Evolutionary conservation across 2,113 vertebrate genomes (phyloP).

Genomic region (Malurus melanocephalus): DNA sequence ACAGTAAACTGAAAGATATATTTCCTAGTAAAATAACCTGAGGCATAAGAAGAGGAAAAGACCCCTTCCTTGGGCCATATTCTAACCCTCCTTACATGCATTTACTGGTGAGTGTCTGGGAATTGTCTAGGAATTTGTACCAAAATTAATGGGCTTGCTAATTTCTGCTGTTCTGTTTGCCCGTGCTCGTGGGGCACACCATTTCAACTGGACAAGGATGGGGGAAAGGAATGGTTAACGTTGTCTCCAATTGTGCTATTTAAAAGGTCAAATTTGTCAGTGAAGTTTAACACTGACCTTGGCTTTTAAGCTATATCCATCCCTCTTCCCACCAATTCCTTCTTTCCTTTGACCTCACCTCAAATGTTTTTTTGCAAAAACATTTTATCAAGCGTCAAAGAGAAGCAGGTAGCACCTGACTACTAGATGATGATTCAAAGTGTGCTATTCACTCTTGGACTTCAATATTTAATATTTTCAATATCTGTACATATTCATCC

Average conservation of each 20-base stretch:
- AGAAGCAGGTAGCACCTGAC: not conserved
- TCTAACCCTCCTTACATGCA: not conserved
- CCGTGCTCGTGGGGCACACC: not conserved
- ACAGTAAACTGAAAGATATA: not conserved
- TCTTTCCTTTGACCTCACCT: not conserved
- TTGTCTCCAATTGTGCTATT: not conserved
- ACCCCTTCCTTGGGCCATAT: not conserved
- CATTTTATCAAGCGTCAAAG: not conserved
- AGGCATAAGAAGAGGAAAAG: not conserved
- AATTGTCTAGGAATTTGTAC: not conserved
- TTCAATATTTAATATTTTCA: not conserved
- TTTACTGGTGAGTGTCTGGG: not conserved
- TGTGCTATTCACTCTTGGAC: not conserved
- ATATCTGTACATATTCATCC: not conserved
- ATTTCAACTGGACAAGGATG: not conserved
- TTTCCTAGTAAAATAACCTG: conserved; percentile 32
- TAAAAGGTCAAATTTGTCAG: conserved; percentile 41
- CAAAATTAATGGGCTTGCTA: conserved; percentile 27
- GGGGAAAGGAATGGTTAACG: conserved; percentile 16
- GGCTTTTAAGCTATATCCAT: conserved; percentile 8
- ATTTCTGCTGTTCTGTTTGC: conserved; percentile 17
- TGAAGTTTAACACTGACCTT: conserved; percentile 2
- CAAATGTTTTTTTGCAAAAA: not conserved
- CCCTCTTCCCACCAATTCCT: not conserved
- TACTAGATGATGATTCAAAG: not conserved